These are phyloP conservation scores for Plectrocnemia conspersa DNA, from an alignment of 1,140 invertebrate genomes.

Conservation along the genomic window DNA sequence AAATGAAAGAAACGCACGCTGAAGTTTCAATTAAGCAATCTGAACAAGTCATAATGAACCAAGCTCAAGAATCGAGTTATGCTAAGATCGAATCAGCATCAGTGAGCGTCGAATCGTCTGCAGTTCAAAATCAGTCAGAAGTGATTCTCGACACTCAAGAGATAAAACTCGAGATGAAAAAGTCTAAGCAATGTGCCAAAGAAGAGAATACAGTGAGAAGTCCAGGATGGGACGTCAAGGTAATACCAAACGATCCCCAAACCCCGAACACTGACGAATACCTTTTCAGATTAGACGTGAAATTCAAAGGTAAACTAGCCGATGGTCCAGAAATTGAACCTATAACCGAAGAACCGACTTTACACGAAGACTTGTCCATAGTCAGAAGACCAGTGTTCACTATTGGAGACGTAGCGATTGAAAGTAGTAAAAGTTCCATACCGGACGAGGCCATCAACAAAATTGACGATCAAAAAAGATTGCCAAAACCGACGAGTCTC, in stretches of 20 bases:
- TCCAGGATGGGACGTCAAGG: conserved; percentile 7
- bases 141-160: too few species aligned
- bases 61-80: too few species aligned
- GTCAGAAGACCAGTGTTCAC: conserved; percentile 42
- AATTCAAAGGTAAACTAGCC: conserved; percentile 23
- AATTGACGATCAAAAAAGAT: background rate
- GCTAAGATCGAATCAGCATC: too few species aligned
- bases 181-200: too few species aligned
- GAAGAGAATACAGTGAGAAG: background rate
- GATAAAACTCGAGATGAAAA: too few species aligned
- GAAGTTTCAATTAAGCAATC: background rate
- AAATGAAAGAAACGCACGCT: background rate
- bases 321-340: conserved; percentile 18
- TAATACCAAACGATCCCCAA: conserved; percentile 34
- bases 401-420: conserved; percentile 17
- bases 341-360: conserved; percentile 1
- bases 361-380: conserved; percentile 42
- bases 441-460: background rate
- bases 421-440: conserved; percentile 3
- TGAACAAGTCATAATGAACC: background rate
- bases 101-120: too few species aligned
- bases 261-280: conserved; percentile 47
- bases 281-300: conserved; percentile 42
- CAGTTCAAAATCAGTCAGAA: too few species aligned
- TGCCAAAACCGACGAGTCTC: background rate